phyloP scores from a whole-genome alignment of 2,797 vertebrate genomes.

The Pyrocephalus nanus region DNA sequence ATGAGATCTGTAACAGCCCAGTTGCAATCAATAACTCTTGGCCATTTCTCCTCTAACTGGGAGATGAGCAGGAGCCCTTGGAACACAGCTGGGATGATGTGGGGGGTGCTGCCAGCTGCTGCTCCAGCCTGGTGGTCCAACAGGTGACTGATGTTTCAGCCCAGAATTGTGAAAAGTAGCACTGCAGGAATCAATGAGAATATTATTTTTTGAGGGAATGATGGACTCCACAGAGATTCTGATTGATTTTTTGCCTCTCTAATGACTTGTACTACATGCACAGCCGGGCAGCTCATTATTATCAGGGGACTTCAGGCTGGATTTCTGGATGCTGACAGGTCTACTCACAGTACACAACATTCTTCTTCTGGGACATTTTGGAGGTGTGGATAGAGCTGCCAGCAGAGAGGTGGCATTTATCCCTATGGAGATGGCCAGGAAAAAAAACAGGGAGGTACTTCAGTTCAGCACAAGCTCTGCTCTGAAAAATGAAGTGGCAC shows the following conservation, averaged over 20 bases:
- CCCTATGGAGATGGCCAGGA: neutral
- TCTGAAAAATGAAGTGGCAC: neutral
- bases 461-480: accelerated
- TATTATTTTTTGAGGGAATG: conserved; percentile 60
- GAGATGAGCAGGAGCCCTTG: conserved; percentile 1
- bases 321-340: conserved; percentile 21
- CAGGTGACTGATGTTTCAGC: conserved; percentile 31
- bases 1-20: neutral
- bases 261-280: conserved; percentile 66
- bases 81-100: neutral
- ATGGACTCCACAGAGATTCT: conserved; percentile 5
- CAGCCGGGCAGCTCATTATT: conserved; percentile 45
- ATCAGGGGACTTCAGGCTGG: conserved; percentile 18
- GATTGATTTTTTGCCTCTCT: conserved; percentile 52
- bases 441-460: neutral
- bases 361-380: neutral
- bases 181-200: conserved; percentile 43
- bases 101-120: conserved; percentile 19
- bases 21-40: conserved; percentile 9
- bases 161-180: neutral
- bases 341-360: neutral
- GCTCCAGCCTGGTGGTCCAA: conserved; percentile 11
- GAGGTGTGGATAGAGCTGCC: neutral
- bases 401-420: neutral
- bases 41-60: neutral